Percentiles rank a stretch among this genome's conserved stretches.
These are phyloP conservation scores for Dendropsophus ebraccatus DNA, from an alignment of 2,113 vertebrate species.

Conservation along the genomic window DNA sequence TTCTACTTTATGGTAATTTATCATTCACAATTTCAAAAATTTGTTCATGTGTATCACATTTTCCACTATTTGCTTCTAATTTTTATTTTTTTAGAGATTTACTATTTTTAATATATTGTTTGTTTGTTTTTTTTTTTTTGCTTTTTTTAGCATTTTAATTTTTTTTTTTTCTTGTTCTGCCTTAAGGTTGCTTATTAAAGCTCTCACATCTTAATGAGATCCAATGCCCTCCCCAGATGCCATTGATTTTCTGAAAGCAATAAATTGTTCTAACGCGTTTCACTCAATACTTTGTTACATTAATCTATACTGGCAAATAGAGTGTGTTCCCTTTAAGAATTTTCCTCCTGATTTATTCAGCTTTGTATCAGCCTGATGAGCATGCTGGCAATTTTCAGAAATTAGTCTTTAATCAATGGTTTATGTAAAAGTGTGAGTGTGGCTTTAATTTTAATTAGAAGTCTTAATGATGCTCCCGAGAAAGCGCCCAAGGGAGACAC, in stretches of 20 bases:
- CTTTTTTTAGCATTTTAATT: background rate
- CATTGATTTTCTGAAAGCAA: background rate
- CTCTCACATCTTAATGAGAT: constrained; percentile 1
- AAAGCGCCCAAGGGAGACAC: background rate
- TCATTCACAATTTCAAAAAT: background rate
- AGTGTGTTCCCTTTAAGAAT: constrained; percentile 16
- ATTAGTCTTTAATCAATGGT: constrained; percentile 28
- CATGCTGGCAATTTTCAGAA: background rate
- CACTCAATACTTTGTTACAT: background rate
- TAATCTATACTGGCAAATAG: background rate
- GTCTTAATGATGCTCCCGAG: background rate
- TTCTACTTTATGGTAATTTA: background rate
- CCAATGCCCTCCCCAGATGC: background rate
- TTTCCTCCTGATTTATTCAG: background rate
- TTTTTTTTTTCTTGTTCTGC: background rate
- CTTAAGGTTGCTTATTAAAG: background rate
- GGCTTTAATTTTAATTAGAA: constrained; percentile 47
- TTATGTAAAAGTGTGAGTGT: constrained; percentile 37
- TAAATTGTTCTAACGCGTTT: background rate
- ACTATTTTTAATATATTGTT: background rate
- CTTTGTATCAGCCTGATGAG: constrained; percentile 4
- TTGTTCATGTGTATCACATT: background rate
- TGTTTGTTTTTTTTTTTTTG: background rate
- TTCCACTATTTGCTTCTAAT: background rate
- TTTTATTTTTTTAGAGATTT: no score